Evolutionary conservation across 37 sponge, comb jelly and placozoan species (phyloP).

Genomic region (Halisarca cf. caerulea): DNA sequence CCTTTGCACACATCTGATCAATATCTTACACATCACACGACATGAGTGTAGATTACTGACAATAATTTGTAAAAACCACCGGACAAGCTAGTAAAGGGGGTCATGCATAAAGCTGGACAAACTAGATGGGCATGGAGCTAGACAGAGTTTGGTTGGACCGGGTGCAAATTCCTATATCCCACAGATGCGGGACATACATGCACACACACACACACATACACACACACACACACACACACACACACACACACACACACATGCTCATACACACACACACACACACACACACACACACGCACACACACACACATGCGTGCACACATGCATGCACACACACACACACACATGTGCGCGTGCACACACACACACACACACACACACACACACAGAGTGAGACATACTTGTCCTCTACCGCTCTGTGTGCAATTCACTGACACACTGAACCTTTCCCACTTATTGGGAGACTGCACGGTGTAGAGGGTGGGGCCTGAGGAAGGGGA

Average conservation of each 20-base stretch:
- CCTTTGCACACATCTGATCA: too few species aligned
- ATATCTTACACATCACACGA: not conserved
- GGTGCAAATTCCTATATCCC: too few species aligned
- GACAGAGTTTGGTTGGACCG: too few species aligned
- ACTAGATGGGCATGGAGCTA: too few species aligned
- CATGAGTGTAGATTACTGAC: too few species aligned
- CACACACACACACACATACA: too few species aligned
- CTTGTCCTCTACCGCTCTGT: not conserved
- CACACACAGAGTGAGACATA: not conserved
- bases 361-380: slow-evolving; percentile 34
- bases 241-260: too few species aligned
- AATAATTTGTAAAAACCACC: too few species aligned
- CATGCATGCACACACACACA: slow-evolving; percentile 14
- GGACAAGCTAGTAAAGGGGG: too few species aligned
- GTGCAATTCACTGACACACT: slow-evolving; percentile 15
- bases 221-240: too few species aligned
- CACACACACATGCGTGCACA: not conserved
- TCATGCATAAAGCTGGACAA: too few species aligned
- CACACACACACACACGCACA: slow-evolving; percentile 11
- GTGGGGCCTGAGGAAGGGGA: not conserved
- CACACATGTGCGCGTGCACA: slow-evolving; percentile 16
- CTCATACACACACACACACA: not conserved
- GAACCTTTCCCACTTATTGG: not conserved
- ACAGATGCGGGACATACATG: too few species aligned
- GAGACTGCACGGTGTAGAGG: not conserved